phyloP scores from a whole-genome alignment of 2,113 vertebrate genomes.

The sheep (Ovis aries) region ARS-UI_Ramb_v3.0 NC_056063.1:4699001-4699500 shows the following conservation, averaged over 20 bases:
- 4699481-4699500: rapidly evolving
- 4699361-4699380: not conserved
- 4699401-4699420: not conserved
- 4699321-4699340: not conserved
- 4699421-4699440: not conserved
- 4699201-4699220: not conserved
- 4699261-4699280: not conserved
- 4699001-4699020: not conserved
- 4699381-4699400: not conserved
- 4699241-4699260: not conserved
- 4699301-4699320: not conserved
- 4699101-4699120: conserved; percentile 65
- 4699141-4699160: conserved; percentile 54
- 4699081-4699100: conserved; percentile 70
- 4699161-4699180: not conserved
- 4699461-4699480: not conserved
- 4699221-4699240: not conserved
- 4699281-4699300: not conserved
- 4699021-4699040: conserved; percentile 41
- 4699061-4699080: conserved; percentile 66
- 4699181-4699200: not conserved
- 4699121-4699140: conserved; percentile 62
- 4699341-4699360: not conserved
- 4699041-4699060: conserved; percentile 55
- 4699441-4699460: not conserved